These are phyloP conservation scores for Ophiodon elongatus DNA, from an alignment of 2,113 vertebrate genomes.

Conservation along the genomic window DNA sequence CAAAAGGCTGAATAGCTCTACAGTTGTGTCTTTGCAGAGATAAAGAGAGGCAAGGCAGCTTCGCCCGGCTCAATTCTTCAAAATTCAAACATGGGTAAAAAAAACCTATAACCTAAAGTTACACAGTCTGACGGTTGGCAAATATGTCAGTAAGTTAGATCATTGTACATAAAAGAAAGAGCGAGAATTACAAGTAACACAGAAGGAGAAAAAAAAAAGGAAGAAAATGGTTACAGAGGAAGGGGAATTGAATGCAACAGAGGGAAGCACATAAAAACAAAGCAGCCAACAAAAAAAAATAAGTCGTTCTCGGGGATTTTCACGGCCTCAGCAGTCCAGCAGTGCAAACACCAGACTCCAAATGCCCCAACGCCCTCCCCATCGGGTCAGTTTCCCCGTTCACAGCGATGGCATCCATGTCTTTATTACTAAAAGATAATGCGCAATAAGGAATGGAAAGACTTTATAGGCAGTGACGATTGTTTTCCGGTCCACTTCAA, in stretches of 20 bases:
- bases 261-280: neutral
- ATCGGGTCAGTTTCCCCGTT: neutral
- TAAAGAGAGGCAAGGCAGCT: neutral
- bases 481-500: constrained; percentile 10
- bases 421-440: constrained; percentile 16
- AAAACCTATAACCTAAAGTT: neutral
- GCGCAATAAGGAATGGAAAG: neutral
- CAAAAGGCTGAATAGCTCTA: neutral
- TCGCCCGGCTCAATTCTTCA: neutral
- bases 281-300: neutral
- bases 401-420: neutral
- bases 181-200: neutral
- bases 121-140: neutral
- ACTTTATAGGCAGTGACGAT: neutral
- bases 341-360: neutral
- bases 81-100: neutral
- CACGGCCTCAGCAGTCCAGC: neutral
- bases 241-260: neutral
- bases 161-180: neutral
- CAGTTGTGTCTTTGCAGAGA: neutral
- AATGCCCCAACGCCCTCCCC: neutral
- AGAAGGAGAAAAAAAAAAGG: neutral
- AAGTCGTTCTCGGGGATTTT: neutral
- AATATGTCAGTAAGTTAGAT: neutral
- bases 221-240: neutral